These are phyloP conservation scores for Phalacrocorax carbo DNA, from an alignment of 2,113 vertebrate species.

Conservation along the genomic window DNA sequence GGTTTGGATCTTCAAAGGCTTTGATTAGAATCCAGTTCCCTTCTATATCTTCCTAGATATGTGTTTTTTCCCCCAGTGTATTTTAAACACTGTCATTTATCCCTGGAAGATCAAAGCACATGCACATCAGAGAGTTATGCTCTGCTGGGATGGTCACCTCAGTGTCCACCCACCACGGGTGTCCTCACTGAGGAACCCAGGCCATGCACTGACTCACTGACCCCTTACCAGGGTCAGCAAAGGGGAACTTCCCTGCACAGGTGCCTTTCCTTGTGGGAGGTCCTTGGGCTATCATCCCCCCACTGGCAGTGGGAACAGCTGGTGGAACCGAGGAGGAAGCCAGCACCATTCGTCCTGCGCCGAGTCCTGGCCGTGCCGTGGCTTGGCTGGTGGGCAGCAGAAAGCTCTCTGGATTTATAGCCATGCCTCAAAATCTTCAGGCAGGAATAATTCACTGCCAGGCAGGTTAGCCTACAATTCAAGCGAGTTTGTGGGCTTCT, in stretches of 20 bases:
- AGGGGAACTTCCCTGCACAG: accelerated
- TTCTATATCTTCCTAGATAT: background rate
- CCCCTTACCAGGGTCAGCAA: background rate
- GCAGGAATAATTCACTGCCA: background rate
- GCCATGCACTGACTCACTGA: background rate
- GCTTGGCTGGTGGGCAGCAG: background rate
- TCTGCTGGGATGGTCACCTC: background rate
- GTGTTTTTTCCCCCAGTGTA: background rate
- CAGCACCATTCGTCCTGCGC: background rate
- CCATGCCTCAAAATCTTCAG: background rate
- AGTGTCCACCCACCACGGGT: accelerated
- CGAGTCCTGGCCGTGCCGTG: accelerated
- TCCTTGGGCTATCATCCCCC: background rate
- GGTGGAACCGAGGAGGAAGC: background rate
- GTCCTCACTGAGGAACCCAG: background rate
- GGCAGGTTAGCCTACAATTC: background rate
- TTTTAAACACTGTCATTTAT: background rate
- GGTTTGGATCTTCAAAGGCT: background rate
- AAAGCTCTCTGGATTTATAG: background rate
- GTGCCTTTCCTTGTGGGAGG: background rate
- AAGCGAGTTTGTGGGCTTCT: background rate
- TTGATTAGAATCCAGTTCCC: background rate
- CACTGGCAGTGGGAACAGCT: background rate
- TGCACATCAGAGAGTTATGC: background rate
- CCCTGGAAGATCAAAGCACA: background rate